phyloP scores from a whole-genome alignment of 1,140 invertebrate species.

The Brachionus manjavacas region DNA sequence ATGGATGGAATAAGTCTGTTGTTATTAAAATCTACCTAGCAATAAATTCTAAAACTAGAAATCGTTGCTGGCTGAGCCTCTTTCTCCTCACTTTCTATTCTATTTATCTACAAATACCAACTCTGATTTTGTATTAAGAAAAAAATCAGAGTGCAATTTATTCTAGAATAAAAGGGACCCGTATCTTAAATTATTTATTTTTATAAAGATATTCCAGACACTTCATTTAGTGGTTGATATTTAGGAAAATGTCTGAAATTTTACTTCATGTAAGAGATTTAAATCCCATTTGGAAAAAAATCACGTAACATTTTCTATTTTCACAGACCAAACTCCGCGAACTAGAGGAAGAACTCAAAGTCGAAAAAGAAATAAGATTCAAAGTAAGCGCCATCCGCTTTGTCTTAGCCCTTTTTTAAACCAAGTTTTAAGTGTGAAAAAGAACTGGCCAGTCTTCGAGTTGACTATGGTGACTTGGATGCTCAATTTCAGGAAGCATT shows the following conservation, averaged over 20 bases:
- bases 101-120: slow-evolving; percentile 4
- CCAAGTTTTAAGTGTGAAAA: slow-evolving; percentile 5
- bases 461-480: slow-evolving; percentile 28
- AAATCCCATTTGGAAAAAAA: not conserved
- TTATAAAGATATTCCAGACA: slow-evolving; percentile 37
- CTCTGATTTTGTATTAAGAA: not conserved
- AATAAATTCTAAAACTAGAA: not conserved
- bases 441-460: not conserved
- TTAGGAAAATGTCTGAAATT: slow-evolving; percentile 40
- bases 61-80: not conserved
- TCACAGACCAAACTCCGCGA: slow-evolving; percentile 28
- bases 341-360: slow-evolving; percentile 34
- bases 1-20: slow-evolving; percentile 33
- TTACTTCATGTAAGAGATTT: slow-evolving; percentile 38
- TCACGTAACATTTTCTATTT: not conserved
- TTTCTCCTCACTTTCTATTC: not conserved
- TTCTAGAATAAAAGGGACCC: not conserved
- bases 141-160: slow-evolving; percentile 9
- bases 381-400: not conserved
- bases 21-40: not conserved
- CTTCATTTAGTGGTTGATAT: slow-evolving; percentile 29
- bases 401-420: not conserved
- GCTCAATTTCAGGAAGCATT: slow-evolving; percentile 28
- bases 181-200: not conserved
- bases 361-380: slow-evolving; percentile 14